Evolutionary conservation across 2,888 invertebrate genomes (phyloP), one percentile per base, ranked within the genome.

Genomic region (Andrena camellia): DNA sequence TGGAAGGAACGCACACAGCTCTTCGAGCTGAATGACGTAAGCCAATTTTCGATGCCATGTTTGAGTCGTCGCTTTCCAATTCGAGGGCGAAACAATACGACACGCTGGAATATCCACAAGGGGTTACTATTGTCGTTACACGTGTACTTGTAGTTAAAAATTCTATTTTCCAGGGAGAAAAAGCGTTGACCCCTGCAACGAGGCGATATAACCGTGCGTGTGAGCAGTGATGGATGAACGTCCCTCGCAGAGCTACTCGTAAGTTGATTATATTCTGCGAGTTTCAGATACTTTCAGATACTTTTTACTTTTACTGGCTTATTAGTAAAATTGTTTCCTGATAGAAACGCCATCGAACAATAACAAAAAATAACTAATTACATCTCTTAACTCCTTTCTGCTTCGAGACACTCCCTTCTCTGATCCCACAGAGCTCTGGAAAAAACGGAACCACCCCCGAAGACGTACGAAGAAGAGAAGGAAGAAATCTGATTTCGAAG

Each of bases 11-110:
- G 72, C 64, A 85, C 75, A 60, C 79, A 85, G 66, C 13, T 6
- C 7, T 29, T n/a, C 29, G 81, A 69, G 59, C 83, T 81, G 75
- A 85, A 86, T 70, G 68, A 2, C 8, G 20, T 17, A 20, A 33
- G 74, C 80, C 59, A 85, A 88, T 82, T 86, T 83, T 69, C 50
- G 66, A 13, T 1, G 4, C 0, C 10, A 7, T n/a, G 7, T n/a
- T 26, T 8, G n/a, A 2, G 48, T 35, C 10, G n/a, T 31, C 23
- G 42, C 29, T 20, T 48, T 26, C 57, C 3, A 3, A n/a, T 59
- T 20, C 42, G 57, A 5, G 6, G 6, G 3, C 13, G 13, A 1
- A 17, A 4, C n/a, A 10, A 42, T 20, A 54, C 17, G 8, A 3
- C 2, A 0, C n/a, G 7, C 29, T 29, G 52, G 35, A 42, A 29